A percentile compares a stretch with the other conserved stretches of the same genome.
Evolutionary conservation across 2,113 vertebrate species (phyloP).

Genomic region (Mugil cephalus): DNA sequence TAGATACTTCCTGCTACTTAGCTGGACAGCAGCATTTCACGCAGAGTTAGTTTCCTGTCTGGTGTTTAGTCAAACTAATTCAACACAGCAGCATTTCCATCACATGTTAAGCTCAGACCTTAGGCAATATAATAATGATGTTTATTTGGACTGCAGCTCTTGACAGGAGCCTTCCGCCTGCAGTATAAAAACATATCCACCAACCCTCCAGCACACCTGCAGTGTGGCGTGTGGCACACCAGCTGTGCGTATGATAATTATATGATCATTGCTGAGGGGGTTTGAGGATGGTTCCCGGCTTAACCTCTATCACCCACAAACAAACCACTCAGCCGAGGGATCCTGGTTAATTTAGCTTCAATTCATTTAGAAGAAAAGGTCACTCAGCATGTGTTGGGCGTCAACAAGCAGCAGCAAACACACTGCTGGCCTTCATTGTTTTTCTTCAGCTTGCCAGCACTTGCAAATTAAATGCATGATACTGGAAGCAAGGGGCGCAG

Average conservation of each 20-base stretch:
- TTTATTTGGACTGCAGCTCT: constrained; percentile 62
- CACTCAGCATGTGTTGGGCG: constrained; percentile 27
- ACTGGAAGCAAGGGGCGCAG: no score
- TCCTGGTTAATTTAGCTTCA: constrained; percentile 48
- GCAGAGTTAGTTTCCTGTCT: constrained; percentile 27
- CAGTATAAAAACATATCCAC: constrained; percentile 47
- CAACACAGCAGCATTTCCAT: constrained; percentile 54
- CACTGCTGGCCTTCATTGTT: constrained; percentile 16
- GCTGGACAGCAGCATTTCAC: constrained; percentile 5
- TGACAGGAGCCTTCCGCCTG: constrained; percentile 39
- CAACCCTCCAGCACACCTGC: constrained; percentile 60
- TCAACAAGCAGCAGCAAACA: constrained; percentile 6
- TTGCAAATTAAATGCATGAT: background rate
- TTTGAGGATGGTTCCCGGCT: constrained; percentile 44
- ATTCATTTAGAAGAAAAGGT: constrained; percentile 60
- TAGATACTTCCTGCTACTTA: background rate
- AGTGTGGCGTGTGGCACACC: constrained; percentile 65
- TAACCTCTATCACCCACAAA: constrained; percentile 54
- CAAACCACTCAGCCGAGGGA: constrained; percentile 45
- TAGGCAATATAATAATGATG: constrained; percentile 69
- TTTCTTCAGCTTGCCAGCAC: background rate
- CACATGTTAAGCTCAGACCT: constrained; percentile 51
- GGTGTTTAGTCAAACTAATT: constrained; percentile 40
- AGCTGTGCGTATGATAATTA: constrained; percentile 66
- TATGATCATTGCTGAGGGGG: constrained; percentile 58